Conservation (phyloP, 2,888 invertebrate species). For the Callosobruchus maculatus region DNA sequence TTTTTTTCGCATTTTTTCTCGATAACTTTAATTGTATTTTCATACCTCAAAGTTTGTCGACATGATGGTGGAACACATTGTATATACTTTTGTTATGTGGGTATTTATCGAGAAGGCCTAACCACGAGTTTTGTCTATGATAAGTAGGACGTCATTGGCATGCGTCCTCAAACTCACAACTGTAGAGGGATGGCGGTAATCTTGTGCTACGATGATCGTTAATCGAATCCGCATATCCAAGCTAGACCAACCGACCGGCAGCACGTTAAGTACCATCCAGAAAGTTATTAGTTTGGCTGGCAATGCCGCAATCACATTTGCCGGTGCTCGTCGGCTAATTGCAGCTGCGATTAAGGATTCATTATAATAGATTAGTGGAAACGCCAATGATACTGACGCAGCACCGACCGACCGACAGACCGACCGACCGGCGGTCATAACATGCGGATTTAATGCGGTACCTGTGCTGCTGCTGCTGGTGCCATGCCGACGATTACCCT, state of each 20-base stretch:
- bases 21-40: no score
- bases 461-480: not conserved
- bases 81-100: no score
- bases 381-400: not conserved
- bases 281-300: not conserved
- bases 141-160: no score
- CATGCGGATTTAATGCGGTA: not conserved
- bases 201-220: not conserved
- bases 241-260: not conserved
- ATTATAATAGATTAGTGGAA: not conserved
- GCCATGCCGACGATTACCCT: not conserved
- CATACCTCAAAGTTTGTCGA: no score
- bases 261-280: not conserved
- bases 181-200: not conserved
- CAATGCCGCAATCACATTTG: not conserved
- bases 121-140: no score
- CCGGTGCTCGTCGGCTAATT: not conserved
- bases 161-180: not conserved
- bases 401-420: not conserved
- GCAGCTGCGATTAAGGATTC: not conserved
- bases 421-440: not conserved
- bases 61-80: no score
- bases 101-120: no score
- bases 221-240: not conserved
- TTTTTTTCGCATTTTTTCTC: no score